Percentiles rank a stretch among this genome's conserved stretches.
These are phyloP conservation scores for Agrochola lychnidis DNA, from an alignment of 2,888 invertebrate species.

Conservation along the genomic window DNA sequence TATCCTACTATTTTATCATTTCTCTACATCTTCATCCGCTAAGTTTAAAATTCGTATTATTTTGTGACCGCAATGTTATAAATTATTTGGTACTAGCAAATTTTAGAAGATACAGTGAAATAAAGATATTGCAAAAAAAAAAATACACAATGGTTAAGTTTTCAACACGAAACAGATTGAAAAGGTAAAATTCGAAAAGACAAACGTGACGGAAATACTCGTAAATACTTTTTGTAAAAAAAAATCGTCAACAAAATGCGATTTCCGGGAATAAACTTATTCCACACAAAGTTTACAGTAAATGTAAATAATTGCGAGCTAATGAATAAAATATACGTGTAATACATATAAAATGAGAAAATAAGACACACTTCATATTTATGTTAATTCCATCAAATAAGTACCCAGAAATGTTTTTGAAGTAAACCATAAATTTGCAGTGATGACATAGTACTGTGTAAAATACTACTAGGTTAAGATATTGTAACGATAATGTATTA, in stretches of 20 bases:
- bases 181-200: not conserved
- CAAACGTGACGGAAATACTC: not conserved
- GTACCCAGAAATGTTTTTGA: slow-evolving; percentile 37
- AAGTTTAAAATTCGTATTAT: slow-evolving; percentile 15
- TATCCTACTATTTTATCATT: slow-evolving; percentile 4
- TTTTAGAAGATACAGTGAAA: not conserved
- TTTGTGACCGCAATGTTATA: slow-evolving; percentile 11
- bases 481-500: slow-evolving; percentile 75
- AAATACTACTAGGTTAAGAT: slow-evolving; percentile 70
- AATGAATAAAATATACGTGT: slow-evolving; percentile 17
- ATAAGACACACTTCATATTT: slow-evolving; percentile 1
- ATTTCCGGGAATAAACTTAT: not conserved
- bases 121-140: slow-evolving; percentile 4
- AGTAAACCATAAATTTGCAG: slow-evolving; percentile 55
- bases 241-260: not conserved
- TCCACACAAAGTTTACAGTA: not conserved
- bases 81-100: slow-evolving; percentile 26
- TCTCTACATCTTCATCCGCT: slow-evolving; percentile 10
- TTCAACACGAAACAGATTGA: not conserved
- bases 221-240: not conserved
- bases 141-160: not conserved
- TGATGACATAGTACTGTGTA: slow-evolving; percentile 65
- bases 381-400: slow-evolving; percentile 10
- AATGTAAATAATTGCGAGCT: not conserved
- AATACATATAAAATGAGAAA: slow-evolving; percentile 2